These are phyloP conservation scores for Malacoraja senta DNA, from an alignment of 2,797 vertebrate species.

Conservation along the genomic window DNA sequence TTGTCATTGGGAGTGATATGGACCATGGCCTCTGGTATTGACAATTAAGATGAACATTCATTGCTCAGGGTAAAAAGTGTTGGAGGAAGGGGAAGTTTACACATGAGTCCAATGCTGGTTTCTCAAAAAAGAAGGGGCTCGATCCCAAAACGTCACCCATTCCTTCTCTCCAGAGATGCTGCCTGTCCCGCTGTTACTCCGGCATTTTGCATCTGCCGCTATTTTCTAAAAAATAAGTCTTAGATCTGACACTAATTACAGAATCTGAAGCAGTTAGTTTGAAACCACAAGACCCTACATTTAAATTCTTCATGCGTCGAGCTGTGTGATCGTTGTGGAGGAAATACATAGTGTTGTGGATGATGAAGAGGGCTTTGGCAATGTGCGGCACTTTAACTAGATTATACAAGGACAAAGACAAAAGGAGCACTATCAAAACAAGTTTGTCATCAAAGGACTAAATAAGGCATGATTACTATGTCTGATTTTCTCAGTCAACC, in stretches of 20 bases:
- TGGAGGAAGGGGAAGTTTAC: background rate
- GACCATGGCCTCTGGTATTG: background rate
- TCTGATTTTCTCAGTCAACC: background rate
- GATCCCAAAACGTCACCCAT: no score
- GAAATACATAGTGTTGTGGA: background rate
- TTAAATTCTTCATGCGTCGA: slow-evolving; percentile 5
- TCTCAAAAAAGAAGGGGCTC: background rate
- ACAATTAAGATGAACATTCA: background rate
- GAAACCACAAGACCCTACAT: background rate
- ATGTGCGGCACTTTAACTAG: background rate
- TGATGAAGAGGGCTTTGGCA: slow-evolving; percentile 14
- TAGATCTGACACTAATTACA: background rate
- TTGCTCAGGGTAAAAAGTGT: background rate
- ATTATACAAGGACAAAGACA: background rate
- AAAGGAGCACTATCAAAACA: background rate
- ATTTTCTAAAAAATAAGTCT: background rate
- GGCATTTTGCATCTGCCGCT: background rate
- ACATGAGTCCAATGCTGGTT: background rate
- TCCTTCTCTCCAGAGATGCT: no score
- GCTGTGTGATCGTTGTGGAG: background rate
- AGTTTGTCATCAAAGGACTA: background rate
- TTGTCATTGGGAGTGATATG: no score
- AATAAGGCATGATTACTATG: background rate
- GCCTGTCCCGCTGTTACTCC: no score
- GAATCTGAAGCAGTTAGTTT: background rate